Evolutionary conservation across 2,888 invertebrate genomes (phyloP).

Genomic region (Magallana nippona): DNA sequence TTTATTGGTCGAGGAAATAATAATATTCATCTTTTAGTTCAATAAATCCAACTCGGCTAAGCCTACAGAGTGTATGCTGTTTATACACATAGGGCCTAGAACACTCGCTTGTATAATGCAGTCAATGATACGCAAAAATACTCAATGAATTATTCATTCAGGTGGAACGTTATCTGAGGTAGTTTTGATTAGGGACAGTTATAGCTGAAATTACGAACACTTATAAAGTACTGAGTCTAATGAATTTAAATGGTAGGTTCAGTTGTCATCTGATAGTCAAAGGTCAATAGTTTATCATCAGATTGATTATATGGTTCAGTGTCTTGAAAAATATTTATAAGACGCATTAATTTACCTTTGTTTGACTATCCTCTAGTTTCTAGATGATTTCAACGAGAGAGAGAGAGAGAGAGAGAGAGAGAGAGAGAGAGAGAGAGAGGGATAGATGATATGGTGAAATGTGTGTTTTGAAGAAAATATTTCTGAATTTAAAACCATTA

Average conservation of each 20-base stretch:
- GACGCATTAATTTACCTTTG: neutral
- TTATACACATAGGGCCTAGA: no score
- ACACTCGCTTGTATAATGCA: neutral
- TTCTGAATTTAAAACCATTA: no score
- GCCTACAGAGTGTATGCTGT: no score
- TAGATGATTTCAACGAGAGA: no score
- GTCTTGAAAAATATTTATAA: neutral
- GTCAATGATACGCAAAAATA: neutral
- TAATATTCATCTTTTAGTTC: no score
- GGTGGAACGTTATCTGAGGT: neutral
- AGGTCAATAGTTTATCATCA: neutral
- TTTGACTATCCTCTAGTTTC: no score
- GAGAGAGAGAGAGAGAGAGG: no score
- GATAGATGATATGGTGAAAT: no score
- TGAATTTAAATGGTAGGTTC: neutral
- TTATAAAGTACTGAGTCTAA: neutral
- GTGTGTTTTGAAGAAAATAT: no score
- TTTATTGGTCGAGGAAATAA: no score
- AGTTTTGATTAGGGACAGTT: neutral
- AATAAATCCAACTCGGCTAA: no score
- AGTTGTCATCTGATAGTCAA: neutral
- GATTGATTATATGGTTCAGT: conserved; percentile 3
- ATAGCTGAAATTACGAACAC: conserved; percentile 15
- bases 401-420: no score
- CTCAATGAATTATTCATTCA: conserved; percentile 9